These are phyloP conservation scores for Gisinianus flammeolus DNA, from an alignment of 2,888 invertebrate genomes.

Conservation along the genomic window DNA sequence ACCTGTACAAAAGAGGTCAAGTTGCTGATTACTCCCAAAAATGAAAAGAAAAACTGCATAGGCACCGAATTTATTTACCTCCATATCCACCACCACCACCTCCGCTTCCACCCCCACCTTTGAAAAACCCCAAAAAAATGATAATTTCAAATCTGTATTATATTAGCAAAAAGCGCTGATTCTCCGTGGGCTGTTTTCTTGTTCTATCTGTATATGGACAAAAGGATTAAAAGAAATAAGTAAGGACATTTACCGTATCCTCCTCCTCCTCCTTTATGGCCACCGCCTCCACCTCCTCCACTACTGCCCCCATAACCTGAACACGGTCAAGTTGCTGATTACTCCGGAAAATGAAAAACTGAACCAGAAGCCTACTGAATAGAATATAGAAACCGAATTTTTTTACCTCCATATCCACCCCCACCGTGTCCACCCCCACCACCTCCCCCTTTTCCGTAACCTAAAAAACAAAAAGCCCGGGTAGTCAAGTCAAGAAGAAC, in stretches of 20 bases:
- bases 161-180: too few species aligned
- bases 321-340: background rate
- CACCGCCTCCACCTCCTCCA: background rate
- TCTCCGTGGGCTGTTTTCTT: too few species aligned
- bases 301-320: background rate
- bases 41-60: too few species aligned
- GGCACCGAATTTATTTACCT: too few species aligned
- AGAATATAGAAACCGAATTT: too few species aligned
- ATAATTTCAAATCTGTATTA: too few species aligned
- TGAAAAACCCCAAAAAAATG: background rate
- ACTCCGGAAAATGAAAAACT: background rate
- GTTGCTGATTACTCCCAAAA: background rate
- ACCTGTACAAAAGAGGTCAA: background rate
- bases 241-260: too few species aligned
- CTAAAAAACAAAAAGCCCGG: too few species aligned
- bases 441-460: background rate
- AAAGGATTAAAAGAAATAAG: too few species aligned
- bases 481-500: too few species aligned
- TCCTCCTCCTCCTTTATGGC: background rate
- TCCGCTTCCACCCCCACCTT: constrained; percentile 12
- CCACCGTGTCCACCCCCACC: background rate
- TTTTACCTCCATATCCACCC: background rate
- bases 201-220: too few species aligned
- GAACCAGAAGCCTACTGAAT: constrained; percentile 9
- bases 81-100: constrained; percentile 2